phyloP scores from a whole-genome alignment of 2,113 vertebrate genomes.

The Hiodon tergisus region DNA sequence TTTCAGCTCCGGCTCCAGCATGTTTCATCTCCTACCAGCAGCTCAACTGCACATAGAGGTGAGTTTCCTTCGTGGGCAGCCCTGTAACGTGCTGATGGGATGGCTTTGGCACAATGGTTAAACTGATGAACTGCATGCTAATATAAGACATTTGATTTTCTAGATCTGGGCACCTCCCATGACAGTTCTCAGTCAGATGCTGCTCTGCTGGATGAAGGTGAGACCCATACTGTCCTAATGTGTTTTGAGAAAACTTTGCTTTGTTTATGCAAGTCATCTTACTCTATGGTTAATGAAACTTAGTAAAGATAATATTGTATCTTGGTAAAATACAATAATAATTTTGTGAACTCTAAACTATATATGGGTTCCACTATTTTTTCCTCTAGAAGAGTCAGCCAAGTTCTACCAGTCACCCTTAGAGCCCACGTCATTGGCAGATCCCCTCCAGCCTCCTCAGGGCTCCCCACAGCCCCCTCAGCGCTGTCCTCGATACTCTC shows the following conservation, averaged over 20 bases:
- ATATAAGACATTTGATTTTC: constrained; percentile 21
- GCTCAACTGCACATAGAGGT: constrained; percentile 45
- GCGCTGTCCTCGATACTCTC: constrained; percentile 36
- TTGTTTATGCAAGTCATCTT: no score
- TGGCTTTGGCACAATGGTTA: background rate
- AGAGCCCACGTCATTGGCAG: constrained; percentile 41
- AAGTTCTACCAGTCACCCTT: constrained; percentile 54
- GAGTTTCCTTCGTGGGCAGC: constrained; percentile 13
- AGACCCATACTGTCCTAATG: constrained; percentile 19
- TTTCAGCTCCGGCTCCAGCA: constrained; percentile 60
- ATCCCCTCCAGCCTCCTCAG: constrained; percentile 35
- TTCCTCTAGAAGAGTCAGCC: constrained; percentile 48
- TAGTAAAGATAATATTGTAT: background rate
- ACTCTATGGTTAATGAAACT: no score
- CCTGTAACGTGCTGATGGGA: background rate
- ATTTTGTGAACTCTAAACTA: no score
- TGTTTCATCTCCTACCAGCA: constrained; percentile 52
- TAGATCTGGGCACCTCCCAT: constrained; percentile 69
- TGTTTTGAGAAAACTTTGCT: no score
- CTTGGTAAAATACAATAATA: no score
- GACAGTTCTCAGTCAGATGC: constrained; percentile 77
- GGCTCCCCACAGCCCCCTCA: constrained; percentile 29
- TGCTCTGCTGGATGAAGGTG: constrained; percentile 73
- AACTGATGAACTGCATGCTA: background rate
- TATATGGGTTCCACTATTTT: no score